Conservation (phyloP, 2,113 vertebrate genomes). For the Rhagologus leucostigma region DNA sequence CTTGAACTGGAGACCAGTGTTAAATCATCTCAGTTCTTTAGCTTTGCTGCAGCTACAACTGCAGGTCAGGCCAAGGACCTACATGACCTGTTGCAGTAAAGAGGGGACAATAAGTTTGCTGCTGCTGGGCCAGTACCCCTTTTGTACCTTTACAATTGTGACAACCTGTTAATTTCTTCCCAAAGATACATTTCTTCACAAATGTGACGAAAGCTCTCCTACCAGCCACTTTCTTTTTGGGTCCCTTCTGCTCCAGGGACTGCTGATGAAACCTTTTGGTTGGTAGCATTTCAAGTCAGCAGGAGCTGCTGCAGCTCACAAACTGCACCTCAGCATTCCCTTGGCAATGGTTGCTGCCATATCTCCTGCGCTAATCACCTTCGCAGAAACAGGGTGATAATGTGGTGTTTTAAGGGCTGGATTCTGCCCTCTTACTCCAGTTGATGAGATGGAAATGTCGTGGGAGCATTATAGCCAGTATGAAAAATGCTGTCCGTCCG, state of each 20-base stretch:
- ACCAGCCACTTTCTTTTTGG: background rate
- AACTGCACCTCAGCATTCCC: background rate
- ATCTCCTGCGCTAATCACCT: background rate
- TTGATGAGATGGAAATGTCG: background rate
- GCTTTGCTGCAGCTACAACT: background rate
- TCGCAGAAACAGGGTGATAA: background rate
- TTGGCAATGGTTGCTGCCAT: background rate
- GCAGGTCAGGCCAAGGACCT: background rate
- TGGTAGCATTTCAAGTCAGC: background rate
- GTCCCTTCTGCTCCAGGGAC: background rate
- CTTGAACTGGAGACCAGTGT: background rate
- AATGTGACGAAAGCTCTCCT: background rate
- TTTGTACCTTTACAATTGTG: background rate
- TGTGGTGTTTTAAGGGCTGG: background rate
- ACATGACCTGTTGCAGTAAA: background rate
- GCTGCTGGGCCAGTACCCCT: background rate
- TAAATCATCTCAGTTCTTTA: background rate
- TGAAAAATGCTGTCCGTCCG: background rate
- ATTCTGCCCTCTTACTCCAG: background rate
- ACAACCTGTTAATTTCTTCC: background rate
- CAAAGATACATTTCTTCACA: background rate
- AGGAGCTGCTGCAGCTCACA: background rate
- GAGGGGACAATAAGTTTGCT: background rate
- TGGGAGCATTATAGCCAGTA: background rate
- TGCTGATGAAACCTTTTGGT: background rate